These are phyloP conservation scores for Salticus scenicus DNA, from an alignment of 2,888 invertebrate species.

Conservation along the genomic window DNA sequence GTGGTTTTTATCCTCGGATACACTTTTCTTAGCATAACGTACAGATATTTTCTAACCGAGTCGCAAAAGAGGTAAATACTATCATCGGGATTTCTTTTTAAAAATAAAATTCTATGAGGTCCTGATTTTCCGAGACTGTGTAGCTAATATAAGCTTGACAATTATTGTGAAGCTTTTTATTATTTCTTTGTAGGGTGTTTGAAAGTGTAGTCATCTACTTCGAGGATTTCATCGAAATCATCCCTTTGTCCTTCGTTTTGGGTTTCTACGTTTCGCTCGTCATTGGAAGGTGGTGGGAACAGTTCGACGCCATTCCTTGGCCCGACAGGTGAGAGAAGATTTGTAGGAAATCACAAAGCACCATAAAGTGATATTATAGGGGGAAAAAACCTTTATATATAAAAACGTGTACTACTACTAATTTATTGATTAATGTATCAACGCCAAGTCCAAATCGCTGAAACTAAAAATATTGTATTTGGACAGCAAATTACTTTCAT, in stretches of 20 bases:
- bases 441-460: no score
- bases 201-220: slow-evolving; percentile 79
- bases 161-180: no score
- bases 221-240: slow-evolving; percentile 79
- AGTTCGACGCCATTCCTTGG: slow-evolving; percentile 80
- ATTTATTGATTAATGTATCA: no score
- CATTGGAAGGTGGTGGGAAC: slow-evolving; percentile 81
- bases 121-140: no score
- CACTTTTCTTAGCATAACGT: slow-evolving; percentile 78
- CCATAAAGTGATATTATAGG: not conserved
- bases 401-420: no score
- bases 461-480: no score
- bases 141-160: no score
- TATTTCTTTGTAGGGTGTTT: slow-evolving; percentile 77
- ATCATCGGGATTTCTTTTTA: no score
- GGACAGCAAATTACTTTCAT: no score
- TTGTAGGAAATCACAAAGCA: not conserved
- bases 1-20: slow-evolving; percentile 78
- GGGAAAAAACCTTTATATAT: no score
- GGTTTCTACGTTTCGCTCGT: slow-evolving; percentile 81
- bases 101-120: no score
- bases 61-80: slow-evolving; percentile 77
- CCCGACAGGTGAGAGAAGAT: slow-evolving; percentile 79
- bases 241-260: slow-evolving; percentile 80
- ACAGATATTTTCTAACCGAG: slow-evolving; percentile 77